Percentiles rank a stretch among this genome's conserved stretches.
These are phyloP conservation scores for Triplophysa rosa DNA, from an alignment of 2,113 vertebrate genomes.

Conservation along the genomic window DNA sequence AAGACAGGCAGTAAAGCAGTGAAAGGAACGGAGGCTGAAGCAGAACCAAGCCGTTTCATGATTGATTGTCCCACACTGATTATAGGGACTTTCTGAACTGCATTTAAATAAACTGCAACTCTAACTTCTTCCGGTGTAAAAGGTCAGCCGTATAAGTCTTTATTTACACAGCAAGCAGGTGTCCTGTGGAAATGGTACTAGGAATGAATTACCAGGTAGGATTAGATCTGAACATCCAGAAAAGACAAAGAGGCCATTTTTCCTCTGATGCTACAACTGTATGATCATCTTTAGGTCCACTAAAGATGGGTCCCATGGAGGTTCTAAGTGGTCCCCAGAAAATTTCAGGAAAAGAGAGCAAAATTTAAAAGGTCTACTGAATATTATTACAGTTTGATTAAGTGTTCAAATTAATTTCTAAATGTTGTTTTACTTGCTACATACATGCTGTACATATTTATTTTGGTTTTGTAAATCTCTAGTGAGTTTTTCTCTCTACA, in stretches of 20 bases:
- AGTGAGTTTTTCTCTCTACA: no score
- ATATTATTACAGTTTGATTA: no score
- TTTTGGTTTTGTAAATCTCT: no score
- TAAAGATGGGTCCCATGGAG: no score
- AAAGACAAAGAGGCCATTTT: neutral
- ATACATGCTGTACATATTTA: no score
- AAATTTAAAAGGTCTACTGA: no score
- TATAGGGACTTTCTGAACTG: slow-evolving; percentile 29
- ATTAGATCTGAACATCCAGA: neutral
- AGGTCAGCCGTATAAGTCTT: slow-evolving; percentile 14
- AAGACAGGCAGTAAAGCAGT: slow-evolving; percentile 3
- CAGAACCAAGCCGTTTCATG: neutral
- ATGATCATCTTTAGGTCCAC: neutral
- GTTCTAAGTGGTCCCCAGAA: no score
- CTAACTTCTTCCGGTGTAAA: slow-evolving; percentile 23
- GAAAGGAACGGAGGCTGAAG: neutral
- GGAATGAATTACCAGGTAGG: neutral
- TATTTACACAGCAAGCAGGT: neutral
- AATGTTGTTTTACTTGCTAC: no score
- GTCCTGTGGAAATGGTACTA: neutral
- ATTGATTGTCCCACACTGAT: slow-evolving; percentile 36
- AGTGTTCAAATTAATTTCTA: no score
- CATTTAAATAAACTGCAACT: slow-evolving; percentile 28
- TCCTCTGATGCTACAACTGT: neutral
- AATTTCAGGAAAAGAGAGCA: no score